A percentile compares a stretch with the other conserved stretches of the same genome.
These are phyloP conservation scores for Drosophila vallismaia DNA, from an alignment of 2,888 invertebrate species.

Conservation along the genomic window DNA sequence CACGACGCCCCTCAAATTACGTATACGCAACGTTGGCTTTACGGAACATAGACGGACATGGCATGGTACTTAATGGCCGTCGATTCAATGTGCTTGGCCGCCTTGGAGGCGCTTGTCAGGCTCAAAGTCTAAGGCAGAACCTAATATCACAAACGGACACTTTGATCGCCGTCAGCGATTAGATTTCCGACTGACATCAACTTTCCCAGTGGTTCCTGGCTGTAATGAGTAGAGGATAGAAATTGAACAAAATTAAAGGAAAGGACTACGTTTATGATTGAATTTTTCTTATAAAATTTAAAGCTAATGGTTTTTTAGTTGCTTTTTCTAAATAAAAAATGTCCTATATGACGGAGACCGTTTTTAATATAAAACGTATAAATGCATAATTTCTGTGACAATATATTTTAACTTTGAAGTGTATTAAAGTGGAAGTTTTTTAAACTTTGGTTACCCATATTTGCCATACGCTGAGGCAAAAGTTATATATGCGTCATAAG, in stretches of 20 bases:
- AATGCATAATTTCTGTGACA: not conserved
- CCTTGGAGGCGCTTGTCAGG: conserved; percentile 59
- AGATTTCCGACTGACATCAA: conserved; percentile 54
- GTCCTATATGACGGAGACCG: no score
- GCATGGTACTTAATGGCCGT: conserved; percentile 48
- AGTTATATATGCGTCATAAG: conserved; percentile 19
- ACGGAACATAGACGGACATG: conserved; percentile 8
- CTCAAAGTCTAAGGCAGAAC: conserved; percentile 61
- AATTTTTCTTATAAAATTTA: no score
- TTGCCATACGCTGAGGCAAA: conserved; percentile 31
- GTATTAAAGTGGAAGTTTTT: conserved; percentile 9
- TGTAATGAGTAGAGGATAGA: not conserved
- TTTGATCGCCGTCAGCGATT: conserved; percentile 72
- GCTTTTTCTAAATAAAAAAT: no score
- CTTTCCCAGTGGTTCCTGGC: conserved; percentile 5
- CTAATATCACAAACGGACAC: conserved; percentile 71
- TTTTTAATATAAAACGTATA: no score
- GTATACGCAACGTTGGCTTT: conserved; percentile 58
- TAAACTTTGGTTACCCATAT: conserved; percentile 35
- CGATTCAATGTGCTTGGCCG: conserved; percentile 33
- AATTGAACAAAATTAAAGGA: not conserved
- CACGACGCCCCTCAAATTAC: conserved; percentile 74
- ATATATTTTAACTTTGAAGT: not conserved
- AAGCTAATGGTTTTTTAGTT: no score
- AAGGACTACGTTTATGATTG: not conserved